Evolutionary conservation across 2,113 vertebrate genomes (phyloP), one percentile per base, ranked within the genome.

Genomic region (Spermophilus dauricus): DNA sequence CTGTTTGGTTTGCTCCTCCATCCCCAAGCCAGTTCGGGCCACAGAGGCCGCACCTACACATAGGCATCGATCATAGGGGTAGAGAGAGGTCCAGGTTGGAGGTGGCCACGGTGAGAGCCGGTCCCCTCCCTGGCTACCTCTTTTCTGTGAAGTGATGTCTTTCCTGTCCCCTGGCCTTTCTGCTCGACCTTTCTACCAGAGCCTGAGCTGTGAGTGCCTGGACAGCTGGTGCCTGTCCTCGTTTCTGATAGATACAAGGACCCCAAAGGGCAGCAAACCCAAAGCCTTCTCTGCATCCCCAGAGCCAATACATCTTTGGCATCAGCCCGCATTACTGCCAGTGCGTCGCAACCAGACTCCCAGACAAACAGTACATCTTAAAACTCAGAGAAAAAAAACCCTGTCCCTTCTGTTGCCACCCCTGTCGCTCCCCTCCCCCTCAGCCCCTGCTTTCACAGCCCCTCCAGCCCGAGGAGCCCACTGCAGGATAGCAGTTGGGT

Each of bases 391-490:
- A 22, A 22, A 58, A 58, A 26, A 39, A 61, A 34, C 17, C 28
- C 70, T 56, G 24, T 32, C 34, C 61, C 37, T 26, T 83, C 61
- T 61, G 73, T 51, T 73, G 63, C 69, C 85, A 61, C 75, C 30
- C 51, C 39, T 4, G 30, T 37, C n/a, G 37, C 48, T 22, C 4
- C 86, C 75, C 14, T 8, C 61, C 56, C 61, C 65, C 56, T 72
- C 85, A 34, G 91, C 85, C 77, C n/a, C 87, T 82, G 84, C 28
- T 81, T 88, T 73, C 89, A 30, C 86, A 4, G 70, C 96, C 95
- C 92, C 75, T n/a, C 24, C 89, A 81, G 93, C 91, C 91, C 94
- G 90, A 14, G 96, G 81, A 94, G 87, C 85, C 94, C 45, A 8
- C 45, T 95, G 70, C 92, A 0, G 28, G 51, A 11, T 32, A 51